Evolutionary conservation across 2,113 vertebrate genomes (phyloP), one percentile per base, ranked within the genome.

Genomic region (Corvus hawaiiensis): DNA sequence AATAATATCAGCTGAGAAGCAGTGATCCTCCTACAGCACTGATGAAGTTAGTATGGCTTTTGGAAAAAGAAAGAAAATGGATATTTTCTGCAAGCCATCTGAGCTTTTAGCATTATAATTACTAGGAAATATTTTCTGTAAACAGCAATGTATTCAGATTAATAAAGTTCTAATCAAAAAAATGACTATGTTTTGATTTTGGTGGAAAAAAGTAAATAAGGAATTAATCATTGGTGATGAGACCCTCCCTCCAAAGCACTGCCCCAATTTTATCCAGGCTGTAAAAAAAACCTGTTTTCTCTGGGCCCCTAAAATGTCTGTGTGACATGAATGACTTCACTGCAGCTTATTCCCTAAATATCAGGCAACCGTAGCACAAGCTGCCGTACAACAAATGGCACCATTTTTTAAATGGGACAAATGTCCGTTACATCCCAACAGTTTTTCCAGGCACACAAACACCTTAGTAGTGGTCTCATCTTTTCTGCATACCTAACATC

Each of bases 81-180:
- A 15, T 64, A 8, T 64, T 95, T 93, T 88, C 76, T 93, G 68
- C 33, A 90, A 91, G 33, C 27, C 39, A 48, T 58, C 24, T 72
- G 68, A 86, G 22, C 58, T 85, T 26, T n/a, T 61, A n/a, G 9
- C 26, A 24, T 37, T 59, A 54, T 61, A 66, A 68, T 68, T 58
- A 27, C 7, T 26, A 26, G 12, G 44, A 78, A 87, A 62, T 30
- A 21, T 17, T 55, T 92, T 66, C 55, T 86, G 43, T 41, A 78
- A 84, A 61, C 14, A 49, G 16, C 16, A 75, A 6, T 20, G 2
- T 19, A 22, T 77, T 80, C 59, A 69, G 16, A 48, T 82, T 86
- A 77, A 44, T n/a, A 75, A 86, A 37, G 10, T 56, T 32, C 41
- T 75, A 80, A 68, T 26, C 17, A 51, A 87, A 10, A 82, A 43